Evolutionary conservation across 2,888 invertebrate genomes (phyloP).

Genomic region (Tupiocoris notatus): DNA sequence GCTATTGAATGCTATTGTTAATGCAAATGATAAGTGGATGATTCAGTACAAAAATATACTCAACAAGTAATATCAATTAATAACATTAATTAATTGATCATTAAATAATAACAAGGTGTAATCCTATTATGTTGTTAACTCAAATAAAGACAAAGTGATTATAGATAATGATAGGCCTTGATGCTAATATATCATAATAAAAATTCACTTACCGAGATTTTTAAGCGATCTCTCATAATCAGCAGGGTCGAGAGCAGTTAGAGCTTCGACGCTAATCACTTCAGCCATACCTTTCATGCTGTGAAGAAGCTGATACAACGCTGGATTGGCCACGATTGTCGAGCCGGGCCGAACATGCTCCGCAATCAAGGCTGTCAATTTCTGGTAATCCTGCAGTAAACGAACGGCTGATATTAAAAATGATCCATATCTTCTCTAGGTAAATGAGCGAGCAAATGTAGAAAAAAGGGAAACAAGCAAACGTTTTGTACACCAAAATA

Average conservation of each 20-base stretch:
- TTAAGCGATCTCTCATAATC: slow-evolving; percentile 54
- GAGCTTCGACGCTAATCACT: slow-evolving; percentile 55
- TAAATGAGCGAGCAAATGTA: too few relatives aligned
- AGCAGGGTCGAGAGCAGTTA: slow-evolving; percentile 55
- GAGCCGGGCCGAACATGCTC: slow-evolving; percentile 54
- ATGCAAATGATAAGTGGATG: too few relatives aligned
- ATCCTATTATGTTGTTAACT: too few relatives aligned
- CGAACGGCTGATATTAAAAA: neutral
- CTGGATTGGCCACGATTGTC: slow-evolving; percentile 54
- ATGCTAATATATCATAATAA: neutral
- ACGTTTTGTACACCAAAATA: too few relatives aligned
- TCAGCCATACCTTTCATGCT: slow-evolving; percentile 50
- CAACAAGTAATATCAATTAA: too few relatives aligned
- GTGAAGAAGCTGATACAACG: slow-evolving; percentile 49
- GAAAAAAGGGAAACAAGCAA: too few relatives aligned
- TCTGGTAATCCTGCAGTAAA: slow-evolving; percentile 46
- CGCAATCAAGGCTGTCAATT: slow-evolving; percentile 53
- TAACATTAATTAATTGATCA: too few relatives aligned
- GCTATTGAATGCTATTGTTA: too few relatives aligned
- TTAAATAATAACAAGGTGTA: too few relatives aligned
- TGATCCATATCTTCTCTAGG: neutral
- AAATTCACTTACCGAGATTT: slow-evolving; percentile 54
- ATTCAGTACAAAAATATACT: too few relatives aligned
- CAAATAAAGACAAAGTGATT: too few relatives aligned
- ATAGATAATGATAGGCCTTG: neutral